Evolutionary conservation across 2,113 vertebrate genomes (phyloP).

Genomic region (Lagopus leucura): DNA sequence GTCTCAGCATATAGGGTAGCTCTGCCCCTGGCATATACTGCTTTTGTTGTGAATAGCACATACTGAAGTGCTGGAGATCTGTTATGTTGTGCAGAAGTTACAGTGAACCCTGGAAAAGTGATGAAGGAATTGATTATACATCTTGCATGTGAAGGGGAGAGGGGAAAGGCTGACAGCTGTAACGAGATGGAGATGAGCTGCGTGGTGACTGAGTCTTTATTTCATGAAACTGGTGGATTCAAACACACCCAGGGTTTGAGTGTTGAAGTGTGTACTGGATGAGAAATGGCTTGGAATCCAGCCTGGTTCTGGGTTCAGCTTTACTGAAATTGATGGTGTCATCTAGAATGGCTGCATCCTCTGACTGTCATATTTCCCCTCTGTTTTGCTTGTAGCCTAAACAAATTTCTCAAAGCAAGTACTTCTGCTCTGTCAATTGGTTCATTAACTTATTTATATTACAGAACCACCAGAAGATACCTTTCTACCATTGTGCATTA

Average conservation of each 20-base stretch:
- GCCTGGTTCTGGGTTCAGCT: constrained; percentile 2
- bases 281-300: not conserved
- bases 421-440: constrained; percentile 3
- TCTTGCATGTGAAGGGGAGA: not conserved
- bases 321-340: not conserved
- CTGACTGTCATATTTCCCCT: not conserved
- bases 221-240: not conserved
- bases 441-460: constrained; percentile 48
- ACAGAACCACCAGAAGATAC: constrained; percentile 48
- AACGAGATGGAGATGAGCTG: not conserved
- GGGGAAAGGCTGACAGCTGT: not conserved
- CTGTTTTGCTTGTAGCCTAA: not conserved
- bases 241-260: not conserved
- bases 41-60: not conserved
- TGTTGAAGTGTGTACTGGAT: not conserved
- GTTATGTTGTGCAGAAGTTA: not conserved
- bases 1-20: not conserved
- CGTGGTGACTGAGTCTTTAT: not conserved
- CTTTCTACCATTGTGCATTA: not conserved
- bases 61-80: not conserved
- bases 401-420: not conserved
- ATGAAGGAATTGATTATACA: not conserved
- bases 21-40: not conserved
- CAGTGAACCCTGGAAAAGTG: constrained; percentile 9
- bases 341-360: not conserved